phyloP scores from a whole-genome alignment of 2,797 vertebrate genomes.

The Pteronotus mesoamericanus region DNA sequence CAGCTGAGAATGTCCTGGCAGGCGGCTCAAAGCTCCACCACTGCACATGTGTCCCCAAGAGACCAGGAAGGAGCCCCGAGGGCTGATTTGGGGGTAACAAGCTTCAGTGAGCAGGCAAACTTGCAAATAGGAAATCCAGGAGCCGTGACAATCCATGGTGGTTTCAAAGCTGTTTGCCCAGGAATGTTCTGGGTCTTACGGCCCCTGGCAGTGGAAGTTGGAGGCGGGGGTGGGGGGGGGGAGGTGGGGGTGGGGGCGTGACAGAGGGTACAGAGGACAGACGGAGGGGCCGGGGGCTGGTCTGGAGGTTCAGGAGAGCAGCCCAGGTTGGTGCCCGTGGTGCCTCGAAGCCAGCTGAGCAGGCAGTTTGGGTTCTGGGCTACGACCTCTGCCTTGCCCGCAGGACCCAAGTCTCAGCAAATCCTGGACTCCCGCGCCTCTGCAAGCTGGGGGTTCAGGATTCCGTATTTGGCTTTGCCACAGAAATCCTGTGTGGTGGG shows the following conservation, averaged over 20 bases:
- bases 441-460: background rate
- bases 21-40: background rate
- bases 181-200: rapidly evolving
- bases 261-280: background rate
- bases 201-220: background rate
- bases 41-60: rapidly evolving
- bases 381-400: background rate
- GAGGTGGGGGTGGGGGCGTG: too few relatives aligned
- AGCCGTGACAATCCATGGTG: background rate
- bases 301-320: background rate
- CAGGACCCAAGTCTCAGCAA: background rate
- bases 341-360: background rate
- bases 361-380: background rate
- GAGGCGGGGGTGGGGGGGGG: too few relatives aligned
- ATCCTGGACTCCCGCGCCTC: background rate
- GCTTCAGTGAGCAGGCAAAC: background rate
- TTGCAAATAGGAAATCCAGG: too few relatives aligned
- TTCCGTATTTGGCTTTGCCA: background rate
- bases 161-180: background rate
- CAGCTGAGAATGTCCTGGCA: rapidly evolving
- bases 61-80: background rate
- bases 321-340: background rate
- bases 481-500: background rate
- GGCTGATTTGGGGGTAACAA: background rate
- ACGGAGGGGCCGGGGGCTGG: background rate